Evolutionary conservation across 2,797 vertebrate species (phyloP).

Genomic region (Anguilla obscura): DNA sequence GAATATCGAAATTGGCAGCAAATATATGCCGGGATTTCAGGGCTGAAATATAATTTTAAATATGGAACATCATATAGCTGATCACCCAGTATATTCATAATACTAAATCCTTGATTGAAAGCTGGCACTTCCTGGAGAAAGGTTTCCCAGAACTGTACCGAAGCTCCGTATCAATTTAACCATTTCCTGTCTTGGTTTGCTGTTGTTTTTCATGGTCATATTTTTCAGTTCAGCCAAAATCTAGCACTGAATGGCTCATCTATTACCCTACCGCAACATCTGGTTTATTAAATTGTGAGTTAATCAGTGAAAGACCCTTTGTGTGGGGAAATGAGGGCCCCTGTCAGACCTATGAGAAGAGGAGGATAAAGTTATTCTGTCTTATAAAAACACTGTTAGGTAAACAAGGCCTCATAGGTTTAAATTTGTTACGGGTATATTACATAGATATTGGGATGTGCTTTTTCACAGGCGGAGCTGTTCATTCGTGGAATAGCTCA

Average conservation of each 20-base stretch:
- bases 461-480: not conserved
- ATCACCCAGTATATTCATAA: not conserved
- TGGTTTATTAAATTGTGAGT: not conserved
- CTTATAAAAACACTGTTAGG: not conserved
- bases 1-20: conserved; percentile 47
- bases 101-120: not conserved
- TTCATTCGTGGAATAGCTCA: not conserved
- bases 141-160: not conserved
- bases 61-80: not conserved
- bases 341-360: not conserved
- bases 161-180: not conserved
- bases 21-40: conserved; percentile 45
- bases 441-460: not conserved
- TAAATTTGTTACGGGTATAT: not conserved
- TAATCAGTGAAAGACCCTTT: not conserved
- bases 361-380: not conserved
- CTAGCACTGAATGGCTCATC: not conserved
- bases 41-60: conserved; percentile 50
- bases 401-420: not conserved
- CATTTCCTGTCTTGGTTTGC: not conserved
- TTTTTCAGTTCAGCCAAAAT: not conserved
- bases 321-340: not conserved
- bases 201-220: not conserved
- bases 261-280: not conserved
- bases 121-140: not conserved